A percentile compares a stretch with the other conserved stretches of the same genome.
These are phyloP conservation scores for Hycleus phaleratus DNA, from an alignment of 1,140 invertebrate genomes.

Conservation along the genomic window DNA sequence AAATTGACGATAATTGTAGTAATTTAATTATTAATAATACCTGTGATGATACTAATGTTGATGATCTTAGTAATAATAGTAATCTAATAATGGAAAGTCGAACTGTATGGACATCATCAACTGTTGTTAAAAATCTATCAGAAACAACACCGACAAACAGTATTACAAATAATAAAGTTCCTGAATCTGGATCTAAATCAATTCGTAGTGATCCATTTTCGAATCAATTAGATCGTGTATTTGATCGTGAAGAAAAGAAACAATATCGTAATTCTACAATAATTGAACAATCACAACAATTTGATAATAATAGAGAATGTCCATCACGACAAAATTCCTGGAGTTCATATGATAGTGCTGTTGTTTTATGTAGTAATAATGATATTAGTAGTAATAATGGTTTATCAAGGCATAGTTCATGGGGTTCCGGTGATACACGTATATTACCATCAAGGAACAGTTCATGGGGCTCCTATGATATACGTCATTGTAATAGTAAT, in stretches of 20 bases:
- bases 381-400: conserved; percentile 33
- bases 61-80: conserved; percentile 37
- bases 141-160: conserved; percentile 15
- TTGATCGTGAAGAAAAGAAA: conserved; percentile 63
- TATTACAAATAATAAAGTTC: conserved; percentile 27
- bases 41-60: conserved; percentile 44
- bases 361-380: conserved; percentile 47
- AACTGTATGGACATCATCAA: conserved; percentile 33
- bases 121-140: conserved; percentile 25
- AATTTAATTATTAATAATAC: conserved; percentile 28
- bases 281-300: conserved; percentile 31
- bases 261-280: conserved; percentile 39
- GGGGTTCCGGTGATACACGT: conserved; percentile 65
- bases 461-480: conserved; percentile 68
- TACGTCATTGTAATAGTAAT: conserved; percentile 40
- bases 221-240: conserved; percentile 60
- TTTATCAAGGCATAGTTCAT: conserved; percentile 72
- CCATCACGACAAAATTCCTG: conserved; percentile 66
- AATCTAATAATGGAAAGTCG: conserved; percentile 41
- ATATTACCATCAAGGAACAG: conserved; percentile 61
- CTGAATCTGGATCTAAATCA: conserved; percentile 28
- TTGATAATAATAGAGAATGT: conserved; percentile 37
- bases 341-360: conserved; percentile 72
- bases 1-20: conserved; percentile 2
- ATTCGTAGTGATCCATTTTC: conserved; percentile 57